A percentile compares a stretch with the other conserved stretches of the same genome.
Evolutionary conservation across 1,140 invertebrate species (phyloP).

Genomic region (Phenacoccus solenopsis): DNA sequence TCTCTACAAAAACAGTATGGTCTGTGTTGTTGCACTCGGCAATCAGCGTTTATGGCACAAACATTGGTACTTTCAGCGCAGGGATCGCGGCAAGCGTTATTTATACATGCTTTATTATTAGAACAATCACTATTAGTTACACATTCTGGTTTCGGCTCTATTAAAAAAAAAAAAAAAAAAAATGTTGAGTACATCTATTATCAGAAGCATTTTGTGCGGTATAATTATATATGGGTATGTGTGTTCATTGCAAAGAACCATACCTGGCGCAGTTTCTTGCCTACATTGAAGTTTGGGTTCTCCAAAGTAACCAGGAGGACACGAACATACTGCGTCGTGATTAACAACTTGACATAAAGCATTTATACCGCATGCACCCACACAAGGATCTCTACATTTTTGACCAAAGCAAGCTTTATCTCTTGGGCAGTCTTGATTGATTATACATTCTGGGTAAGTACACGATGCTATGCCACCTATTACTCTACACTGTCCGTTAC

Average conservation of each 20-base stretch:
- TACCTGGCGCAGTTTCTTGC: slow-evolving; percentile 23
- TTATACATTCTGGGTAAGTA: slow-evolving; percentile 71
- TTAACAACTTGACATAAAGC: slow-evolving; percentile 69
- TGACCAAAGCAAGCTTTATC: slow-evolving; percentile 66
- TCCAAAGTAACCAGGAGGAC: slow-evolving; percentile 65
- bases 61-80: slow-evolving; percentile 47
- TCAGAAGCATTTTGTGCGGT: background rate
- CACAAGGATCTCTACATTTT: slow-evolving; percentile 68
- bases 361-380: slow-evolving; percentile 68
- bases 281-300: slow-evolving; percentile 60
- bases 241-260: background rate
- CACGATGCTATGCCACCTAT: slow-evolving; percentile 54
- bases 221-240: slow-evolving; percentile 3
- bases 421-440: slow-evolving; percentile 67
- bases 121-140: slow-evolving; percentile 63
- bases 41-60: slow-evolving; percentile 70
- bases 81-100: slow-evolving; percentile 62
- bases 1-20: slow-evolving; percentile 71
- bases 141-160: slow-evolving; percentile 59
- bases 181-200: too few relatives aligned
- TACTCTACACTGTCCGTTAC: slow-evolving; percentile 64
- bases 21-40: slow-evolving; percentile 64
- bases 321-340: slow-evolving; percentile 66
- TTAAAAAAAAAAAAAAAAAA: slow-evolving; percentile 7
- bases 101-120: slow-evolving; percentile 69